Base-by-base conservation (phyloP, 2,888 invertebrate species). In the Chrysomela aeneicollis region DNA sequence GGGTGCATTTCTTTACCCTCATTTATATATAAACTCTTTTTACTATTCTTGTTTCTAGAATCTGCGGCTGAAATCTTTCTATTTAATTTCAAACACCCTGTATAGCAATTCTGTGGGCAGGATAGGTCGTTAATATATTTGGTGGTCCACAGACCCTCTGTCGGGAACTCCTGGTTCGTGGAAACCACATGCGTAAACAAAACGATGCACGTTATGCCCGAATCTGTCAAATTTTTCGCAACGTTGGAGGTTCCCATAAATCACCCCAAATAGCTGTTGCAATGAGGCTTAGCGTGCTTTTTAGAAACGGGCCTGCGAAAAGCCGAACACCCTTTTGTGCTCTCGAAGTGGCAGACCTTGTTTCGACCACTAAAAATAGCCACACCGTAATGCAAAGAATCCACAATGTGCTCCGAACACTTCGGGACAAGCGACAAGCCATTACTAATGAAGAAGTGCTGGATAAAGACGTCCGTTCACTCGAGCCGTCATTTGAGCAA, bases 281-380 rank as follows among this genome's bases (percentile, higher is more conserved):
- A 64, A 64, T 64, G 64, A 67, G 67, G 54, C 67, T n/a, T n/a
- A n/a, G 59, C 62, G 51, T 26, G 57, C 57, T 52, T 61, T 64
- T 59, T 30, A 59, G 61, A 64, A 66, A 66, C 60, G 5, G 35
- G 59, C 46, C 46, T 50, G 59, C 19, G 21, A 58, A 30, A 30
- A 66, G 53, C 51, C 54, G 66, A 67, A 63, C 60, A 58, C n/a
- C 59, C 61, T 67, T 63, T 67, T 62, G 61, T 64, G 64, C 61
- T 59, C n/a, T 47, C 50, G 52, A 63, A 51, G 63, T 67, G 61
- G 35, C 64, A 59, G 60, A 61, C 59, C 59, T 51, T 59, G 53
- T 59, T 64, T 64, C 51, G 47, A 55, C 19, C 59, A 64, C 67
- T 67, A 67, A 62, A 64, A 62, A 67, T 67, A 67, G 59, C 60